Percentiles rank a stretch among this genome's conserved stretches.
phyloP scores from a whole-genome alignment of 2,797 vertebrate species.

The Propithecus perrieri region DNA sequence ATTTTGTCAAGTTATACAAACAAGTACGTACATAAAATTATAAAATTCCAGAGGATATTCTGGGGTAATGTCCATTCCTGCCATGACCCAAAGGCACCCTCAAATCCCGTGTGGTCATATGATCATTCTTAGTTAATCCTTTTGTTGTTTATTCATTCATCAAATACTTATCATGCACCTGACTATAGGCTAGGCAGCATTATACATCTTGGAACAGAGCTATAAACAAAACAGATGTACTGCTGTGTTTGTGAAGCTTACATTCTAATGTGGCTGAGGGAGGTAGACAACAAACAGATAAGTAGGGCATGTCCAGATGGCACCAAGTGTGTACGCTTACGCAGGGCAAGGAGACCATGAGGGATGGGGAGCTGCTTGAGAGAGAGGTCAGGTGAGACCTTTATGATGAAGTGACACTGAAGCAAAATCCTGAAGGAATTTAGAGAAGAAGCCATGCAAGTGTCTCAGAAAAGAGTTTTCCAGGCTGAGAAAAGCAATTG shows the following conservation, averaged over 20 bases:
- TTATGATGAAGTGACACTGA: neutral
- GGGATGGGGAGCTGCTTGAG: neutral
- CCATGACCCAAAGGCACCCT: too few species aligned
- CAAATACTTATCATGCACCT: neutral
- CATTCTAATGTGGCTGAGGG: neutral
- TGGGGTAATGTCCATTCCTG: too few species aligned
- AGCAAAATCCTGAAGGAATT: neutral
- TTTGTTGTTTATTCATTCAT: neutral
- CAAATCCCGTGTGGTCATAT: neutral
- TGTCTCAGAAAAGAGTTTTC: neutral
- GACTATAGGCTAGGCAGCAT: neutral
- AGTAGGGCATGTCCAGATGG: neutral
- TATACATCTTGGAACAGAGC: neutral
- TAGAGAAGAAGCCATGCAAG: neutral
- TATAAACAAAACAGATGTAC: neutral
- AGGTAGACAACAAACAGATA: too few species aligned
- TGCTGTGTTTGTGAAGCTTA: neutral
- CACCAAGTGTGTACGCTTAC: neutral
- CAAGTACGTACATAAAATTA: neutral
- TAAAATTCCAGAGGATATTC: neutral
- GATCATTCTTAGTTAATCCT: neutral
- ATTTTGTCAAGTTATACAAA: slow-evolving; percentile 17
- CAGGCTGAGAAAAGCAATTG: neutral
- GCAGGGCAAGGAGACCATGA: fast-evolving
- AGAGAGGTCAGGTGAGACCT: neutral